Evolutionary conservation across 1,140 invertebrate genomes (phyloP).

Genomic region (Drosophila fuyamai): DNA sequence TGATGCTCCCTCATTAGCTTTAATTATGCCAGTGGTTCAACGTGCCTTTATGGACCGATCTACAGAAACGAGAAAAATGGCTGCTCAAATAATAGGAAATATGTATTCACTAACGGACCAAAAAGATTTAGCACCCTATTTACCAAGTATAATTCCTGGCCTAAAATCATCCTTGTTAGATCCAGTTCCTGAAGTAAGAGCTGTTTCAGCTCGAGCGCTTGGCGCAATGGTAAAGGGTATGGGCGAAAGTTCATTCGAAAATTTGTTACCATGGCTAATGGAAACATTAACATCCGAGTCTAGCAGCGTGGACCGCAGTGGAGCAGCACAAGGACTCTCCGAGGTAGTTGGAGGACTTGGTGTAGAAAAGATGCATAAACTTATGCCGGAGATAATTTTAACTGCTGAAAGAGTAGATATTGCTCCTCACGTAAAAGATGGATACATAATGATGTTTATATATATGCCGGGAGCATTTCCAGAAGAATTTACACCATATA

Average conservation of each 20-base stretch:
- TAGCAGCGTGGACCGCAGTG: slow-evolving; percentile 97
- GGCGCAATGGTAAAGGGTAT: slow-evolving; percentile 99
- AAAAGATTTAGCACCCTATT: slow-evolving; percentile 98
- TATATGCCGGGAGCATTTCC: slow-evolving; percentile 99
- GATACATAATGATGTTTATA: slow-evolving; percentile 99
- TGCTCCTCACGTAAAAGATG: slow-evolving; percentile 98
- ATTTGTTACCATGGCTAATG: slow-evolving; percentile 99
- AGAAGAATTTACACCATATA: slow-evolving; percentile 97
- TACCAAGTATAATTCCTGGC: slow-evolving; percentile 98
- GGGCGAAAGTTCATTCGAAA: slow-evolving; percentile 97
- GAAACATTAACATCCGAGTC: slow-evolving; percentile 98
- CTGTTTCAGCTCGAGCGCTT: slow-evolving; percentile 96
- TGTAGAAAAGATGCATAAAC: slow-evolving; percentile 96
- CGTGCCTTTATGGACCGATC: slow-evolving; percentile 98
- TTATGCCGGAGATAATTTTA: slow-evolving; percentile 99
- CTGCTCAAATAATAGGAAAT: slow-evolving; percentile 99
- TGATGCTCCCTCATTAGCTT: slow-evolving; percentile 98
- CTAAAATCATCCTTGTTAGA: slow-evolving; percentile 98
- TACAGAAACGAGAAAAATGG: slow-evolving; percentile 99
- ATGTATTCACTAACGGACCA: slow-evolving; percentile 99
- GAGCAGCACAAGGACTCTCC: slow-evolving; percentile 98
- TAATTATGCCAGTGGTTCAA: slow-evolving; percentile 99
- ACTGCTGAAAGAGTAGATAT: slow-evolving; percentile 98
- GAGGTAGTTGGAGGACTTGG: slow-evolving; percentile 98
- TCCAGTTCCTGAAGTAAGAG: slow-evolving; percentile 97